Conservation (phyloP, 92 coral and sea anemone genomes). For the Actinernus sp. region DNA sequence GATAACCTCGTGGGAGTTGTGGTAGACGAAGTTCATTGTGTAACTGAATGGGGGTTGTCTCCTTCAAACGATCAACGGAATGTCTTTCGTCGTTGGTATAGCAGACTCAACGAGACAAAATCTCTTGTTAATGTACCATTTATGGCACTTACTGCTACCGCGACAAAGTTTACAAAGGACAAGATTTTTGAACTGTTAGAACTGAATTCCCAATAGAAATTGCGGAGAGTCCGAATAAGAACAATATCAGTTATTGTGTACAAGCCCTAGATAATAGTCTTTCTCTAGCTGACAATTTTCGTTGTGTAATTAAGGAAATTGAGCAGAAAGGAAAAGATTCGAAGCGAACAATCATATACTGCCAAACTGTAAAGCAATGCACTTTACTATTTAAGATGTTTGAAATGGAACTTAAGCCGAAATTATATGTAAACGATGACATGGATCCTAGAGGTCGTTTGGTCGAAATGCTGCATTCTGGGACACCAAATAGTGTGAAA, state of each 20-base stretch:
- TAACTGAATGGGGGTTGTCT: slow-evolving; percentile 43
- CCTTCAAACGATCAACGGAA: slow-evolving; percentile 7
- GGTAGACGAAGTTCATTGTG: slow-evolving; percentile 41
- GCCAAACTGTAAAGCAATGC: no score
- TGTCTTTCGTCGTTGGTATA: slow-evolving; percentile 36
- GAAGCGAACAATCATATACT: slow-evolving; percentile 25
- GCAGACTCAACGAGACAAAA: slow-evolving; percentile 23
- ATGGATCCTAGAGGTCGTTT: slow-evolving; percentile 12
- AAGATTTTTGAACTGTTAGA: slow-evolving; percentile 30
- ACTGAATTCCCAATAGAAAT: slow-evolving; percentile 27
- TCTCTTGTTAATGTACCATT: slow-evolving; percentile 28
- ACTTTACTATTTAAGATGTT: slow-evolving; percentile 4
- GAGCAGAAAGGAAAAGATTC: slow-evolving; percentile 2
- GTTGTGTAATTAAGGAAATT: slow-evolving; percentile 31
- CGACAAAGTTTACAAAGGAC: slow-evolving; percentile 31
- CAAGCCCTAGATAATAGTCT: slow-evolving; percentile 17
- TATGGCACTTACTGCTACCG: slow-evolving; percentile 53
- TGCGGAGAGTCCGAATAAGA: slow-evolving; percentile 33
- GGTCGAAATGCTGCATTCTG: slow-evolving; percentile 29
- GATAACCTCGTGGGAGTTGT: no score
- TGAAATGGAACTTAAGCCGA: neutral
- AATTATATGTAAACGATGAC: neutral
- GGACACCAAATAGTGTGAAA: slow-evolving; percentile 18
- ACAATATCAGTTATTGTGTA: slow-evolving; percentile 25
- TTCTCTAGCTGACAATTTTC: slow-evolving; percentile 34